Percentiles rank a stretch among this genome's conserved stretches.
These are phyloP conservation scores for Ceratina japonica DNA, from an alignment of 1,140 invertebrate species.

Conservation along the genomic window DNA sequence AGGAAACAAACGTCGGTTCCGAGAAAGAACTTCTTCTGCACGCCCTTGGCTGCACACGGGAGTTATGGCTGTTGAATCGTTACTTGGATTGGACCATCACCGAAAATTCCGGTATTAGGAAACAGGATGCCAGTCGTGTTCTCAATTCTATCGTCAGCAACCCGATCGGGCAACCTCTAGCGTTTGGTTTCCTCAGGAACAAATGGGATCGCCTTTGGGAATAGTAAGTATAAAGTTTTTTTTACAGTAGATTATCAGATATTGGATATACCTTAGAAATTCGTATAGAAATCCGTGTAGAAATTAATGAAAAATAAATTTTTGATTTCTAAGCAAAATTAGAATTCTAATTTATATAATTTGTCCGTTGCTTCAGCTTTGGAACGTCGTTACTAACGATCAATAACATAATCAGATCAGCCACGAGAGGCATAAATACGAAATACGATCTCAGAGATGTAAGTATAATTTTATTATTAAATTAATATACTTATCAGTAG, in stretches of 20 bases:
- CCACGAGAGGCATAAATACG: constrained; percentile 86
- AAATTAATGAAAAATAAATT: too few relatives aligned
- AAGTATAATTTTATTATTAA: constrained; percentile 64
- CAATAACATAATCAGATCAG: constrained; percentile 86
- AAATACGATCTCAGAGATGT: constrained; percentile 88
- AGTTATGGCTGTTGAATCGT: constrained; percentile 88
- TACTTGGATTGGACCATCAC: constrained; percentile 86
- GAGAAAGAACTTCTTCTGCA: constrained; percentile 87
- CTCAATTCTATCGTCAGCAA: constrained; percentile 86
- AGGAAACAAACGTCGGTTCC: constrained; percentile 85
- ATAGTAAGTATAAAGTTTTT: constrained; percentile 85
- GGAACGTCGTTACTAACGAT: constrained; percentile 85
- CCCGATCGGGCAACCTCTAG: constrained; percentile 86
- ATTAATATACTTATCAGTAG: too few relatives aligned
- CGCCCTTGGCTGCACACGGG: constrained; percentile 88
- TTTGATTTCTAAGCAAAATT: too few relatives aligned
- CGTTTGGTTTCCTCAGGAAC: constrained; percentile 86
- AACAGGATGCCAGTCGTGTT: constrained; percentile 88
- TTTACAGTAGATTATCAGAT: too few relatives aligned
- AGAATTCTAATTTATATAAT: too few relatives aligned
- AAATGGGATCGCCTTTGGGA: constrained; percentile 85
- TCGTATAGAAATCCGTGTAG: too few relatives aligned
- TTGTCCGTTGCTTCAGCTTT: constrained; percentile 80
- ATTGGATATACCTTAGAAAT: too few relatives aligned
- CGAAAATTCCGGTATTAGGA: constrained; percentile 87